Evolutionary conservation across 1,140 invertebrate species (phyloP), one percentile per base, ranked within the genome.

Genomic region (Triops cancriformis): DNA sequence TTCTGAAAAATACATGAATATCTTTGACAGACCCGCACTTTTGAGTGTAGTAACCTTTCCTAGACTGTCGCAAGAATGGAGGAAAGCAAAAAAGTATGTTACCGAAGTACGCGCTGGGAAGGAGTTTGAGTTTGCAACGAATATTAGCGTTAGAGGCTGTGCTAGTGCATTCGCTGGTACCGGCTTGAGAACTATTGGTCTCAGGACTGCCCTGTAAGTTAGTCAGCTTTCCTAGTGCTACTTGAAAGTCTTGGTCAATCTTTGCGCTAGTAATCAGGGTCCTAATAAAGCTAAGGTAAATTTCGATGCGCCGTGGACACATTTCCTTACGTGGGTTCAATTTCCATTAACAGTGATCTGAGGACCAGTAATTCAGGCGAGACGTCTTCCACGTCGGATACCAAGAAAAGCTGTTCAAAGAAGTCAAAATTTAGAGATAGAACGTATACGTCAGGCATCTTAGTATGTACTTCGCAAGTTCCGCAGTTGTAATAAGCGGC

Each of bases 401-500:
- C 84, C 12, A 91, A 83, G 81, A 85, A 85, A 0, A 90, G 80
- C 88, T 90, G 79, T 51, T 80, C 81, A 78, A 79, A 80, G 81
- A 79, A 77, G 75, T 75, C 76, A 80, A 26, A 75, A 80, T 78
- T 78, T 78, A 72, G 79, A 78, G 80, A 80, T 77, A 82, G 76
- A 78, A 80, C 80, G 75, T 77, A 80, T 79, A 75, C 76, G 79
- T 72, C 5, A 77, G 79, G 37, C 12, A 79, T 83, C 86, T 83
- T 81, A 84, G 82, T 10, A 51, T n/a, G 73, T 79, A 90, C 85
- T 84, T 90, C 88, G 27, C 86, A 87, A 0, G 88, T 90, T 74
- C 87, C 84, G n/a, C 89, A 82, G 80, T 89, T 88, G 83, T 91
- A 93, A 82, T 89, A 90, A 0, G 91, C 89, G 14, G 90, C 88